Evolutionary conservation across 2,888 invertebrate species (phyloP).

Genomic region (Idaea dimidiata): DNA sequence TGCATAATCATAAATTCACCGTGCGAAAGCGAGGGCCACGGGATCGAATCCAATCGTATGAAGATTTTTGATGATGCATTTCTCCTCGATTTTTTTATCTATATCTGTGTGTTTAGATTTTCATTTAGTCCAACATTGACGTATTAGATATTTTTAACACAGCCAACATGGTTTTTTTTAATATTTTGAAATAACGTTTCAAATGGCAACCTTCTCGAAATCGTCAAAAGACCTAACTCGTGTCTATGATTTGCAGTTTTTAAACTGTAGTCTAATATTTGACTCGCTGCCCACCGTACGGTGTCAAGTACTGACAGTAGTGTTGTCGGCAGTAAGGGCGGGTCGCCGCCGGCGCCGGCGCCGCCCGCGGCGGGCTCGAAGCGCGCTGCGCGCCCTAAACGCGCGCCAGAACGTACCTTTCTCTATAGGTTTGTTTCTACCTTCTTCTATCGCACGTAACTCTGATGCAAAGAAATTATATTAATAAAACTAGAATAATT

Average conservation of each 20-base stretch:
- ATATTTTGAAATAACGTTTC: not conserved
- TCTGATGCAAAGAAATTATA: too few species aligned
- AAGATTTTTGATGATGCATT: too few species aligned
- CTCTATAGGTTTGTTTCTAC: slow-evolving; percentile 68
- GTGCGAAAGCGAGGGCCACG: too few species aligned
- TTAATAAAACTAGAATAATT: too few species aligned
- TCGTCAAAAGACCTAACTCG: not conserved
- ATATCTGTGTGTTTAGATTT: slow-evolving; percentile 17
- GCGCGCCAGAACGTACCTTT: slow-evolving; percentile 46
- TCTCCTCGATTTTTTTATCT: too few species aligned
- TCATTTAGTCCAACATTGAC: not conserved
- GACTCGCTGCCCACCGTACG: too few species aligned
- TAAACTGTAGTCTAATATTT: too few species aligned
- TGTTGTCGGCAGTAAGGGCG: slow-evolving; percentile 63
- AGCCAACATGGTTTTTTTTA: not conserved
- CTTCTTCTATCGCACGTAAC: slow-evolving; percentile 36
- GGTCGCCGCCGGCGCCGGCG: slow-evolving; percentile 69
- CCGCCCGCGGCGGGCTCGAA: slow-evolving; percentile 47
- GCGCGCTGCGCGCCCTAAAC: slow-evolving; percentile 46
- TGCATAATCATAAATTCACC: too few species aligned
- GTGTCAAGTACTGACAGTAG: slow-evolving; percentile 18
- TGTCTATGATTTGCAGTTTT: not conserved
- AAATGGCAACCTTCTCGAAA: not conserved
- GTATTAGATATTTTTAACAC: not conserved
- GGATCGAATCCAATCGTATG: too few species aligned